These are phyloP conservation scores for Drosophila kepulauana DNA, from an alignment of 1,140 invertebrate species.

Conservation along the genomic window DNA sequence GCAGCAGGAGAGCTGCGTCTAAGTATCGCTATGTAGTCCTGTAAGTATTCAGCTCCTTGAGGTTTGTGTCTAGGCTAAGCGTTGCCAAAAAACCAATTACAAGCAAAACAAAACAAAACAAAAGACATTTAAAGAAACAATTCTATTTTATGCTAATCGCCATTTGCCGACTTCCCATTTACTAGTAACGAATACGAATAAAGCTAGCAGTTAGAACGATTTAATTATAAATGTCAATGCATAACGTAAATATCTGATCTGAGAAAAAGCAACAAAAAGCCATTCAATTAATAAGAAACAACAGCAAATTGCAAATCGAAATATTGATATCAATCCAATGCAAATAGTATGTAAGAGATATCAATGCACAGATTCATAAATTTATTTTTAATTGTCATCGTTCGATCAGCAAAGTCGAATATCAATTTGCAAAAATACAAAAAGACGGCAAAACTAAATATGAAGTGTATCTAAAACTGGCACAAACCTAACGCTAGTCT, in stretches of 20 bases:
- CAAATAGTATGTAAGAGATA: slow-evolving; percentile 5
- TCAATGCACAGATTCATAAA: slow-evolving; percentile 22
- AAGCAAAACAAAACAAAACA: slow-evolving; percentile 15
- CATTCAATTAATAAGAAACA: slow-evolving; percentile 6
- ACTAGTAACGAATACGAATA: not conserved
- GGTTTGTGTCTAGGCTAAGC: slow-evolving; percentile 79
- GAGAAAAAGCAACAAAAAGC: slow-evolving; percentile 1
- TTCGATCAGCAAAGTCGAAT: not conserved
- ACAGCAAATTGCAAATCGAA: slow-evolving; percentile 26
- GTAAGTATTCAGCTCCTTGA: slow-evolving; percentile 68
- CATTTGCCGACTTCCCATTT: slow-evolving; percentile 30
- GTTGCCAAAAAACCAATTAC: slow-evolving; percentile 77
- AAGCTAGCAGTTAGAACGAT: slow-evolving; percentile 15
- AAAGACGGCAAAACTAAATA: not conserved
- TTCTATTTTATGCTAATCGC: slow-evolving; percentile 21
- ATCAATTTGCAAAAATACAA: not conserved
- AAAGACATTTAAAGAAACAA: slow-evolving; percentile 24
- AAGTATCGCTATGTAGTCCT: slow-evolving; percentile 80
- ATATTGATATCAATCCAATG: slow-evolving; percentile 5
- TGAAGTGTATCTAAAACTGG: not conserved
- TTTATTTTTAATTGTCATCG: not conserved
- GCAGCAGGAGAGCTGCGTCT: slow-evolving; percentile 94
- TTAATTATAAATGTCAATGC: slow-evolving; percentile 41
- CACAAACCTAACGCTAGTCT: not conserved
- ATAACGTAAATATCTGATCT: slow-evolving; percentile 10